Base-by-base conservation (phyloP, 2,797 vertebrate genomes). In the Eospalax fontanierii region DNA sequence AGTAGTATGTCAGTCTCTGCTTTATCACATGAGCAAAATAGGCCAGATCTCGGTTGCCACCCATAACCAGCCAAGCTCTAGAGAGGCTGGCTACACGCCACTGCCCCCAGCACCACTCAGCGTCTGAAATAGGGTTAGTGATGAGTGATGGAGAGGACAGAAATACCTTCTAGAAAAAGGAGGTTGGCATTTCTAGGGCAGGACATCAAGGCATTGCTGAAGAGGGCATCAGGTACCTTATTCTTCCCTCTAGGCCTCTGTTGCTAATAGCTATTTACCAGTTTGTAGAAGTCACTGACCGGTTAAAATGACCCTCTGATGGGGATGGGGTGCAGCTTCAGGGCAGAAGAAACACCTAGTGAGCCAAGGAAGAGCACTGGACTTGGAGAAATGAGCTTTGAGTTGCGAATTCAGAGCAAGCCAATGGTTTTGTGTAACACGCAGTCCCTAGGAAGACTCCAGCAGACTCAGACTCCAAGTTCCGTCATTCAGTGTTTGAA, bases 21-120 rank as follows among this genome's bases (percentile, higher is more conserved):
- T 80, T 54, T 33, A 81, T 70, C 87, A 57, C 88, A 88, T 86
- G 85, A 89, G 38, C 76, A 96, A 95, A 97, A 93, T 96, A 97
- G 97, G 96, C 92, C 97, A 96, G 89, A 79, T 97, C 97, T 94
- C 57, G n/a, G 5, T 66, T 82, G 95, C 87, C 86, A 38, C 79
- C 80, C 95, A 70, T 95, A 74, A 88, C 65, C 88, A 96, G 88
- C 43, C 84, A 96, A 95, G 63, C 1, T n/a, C 95, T 87, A 63
- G 96, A 57, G 22, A 79, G 92, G 74, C 74, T 95, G 95, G 94
- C 86, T 74, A 28, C 24, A n/a, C 19, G 35, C 54, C 96, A 57
- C 0, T n/a, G 74, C 50, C 26, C 6, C 87, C 46, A 22, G 68
- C n/a, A 35, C 22, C 4, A 12, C 38, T 78, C 73, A 43, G 87